These are phyloP conservation scores for Labeo calbasu DNA, from an alignment of 2,797 vertebrate genomes.

Conservation along the genomic window DNA sequence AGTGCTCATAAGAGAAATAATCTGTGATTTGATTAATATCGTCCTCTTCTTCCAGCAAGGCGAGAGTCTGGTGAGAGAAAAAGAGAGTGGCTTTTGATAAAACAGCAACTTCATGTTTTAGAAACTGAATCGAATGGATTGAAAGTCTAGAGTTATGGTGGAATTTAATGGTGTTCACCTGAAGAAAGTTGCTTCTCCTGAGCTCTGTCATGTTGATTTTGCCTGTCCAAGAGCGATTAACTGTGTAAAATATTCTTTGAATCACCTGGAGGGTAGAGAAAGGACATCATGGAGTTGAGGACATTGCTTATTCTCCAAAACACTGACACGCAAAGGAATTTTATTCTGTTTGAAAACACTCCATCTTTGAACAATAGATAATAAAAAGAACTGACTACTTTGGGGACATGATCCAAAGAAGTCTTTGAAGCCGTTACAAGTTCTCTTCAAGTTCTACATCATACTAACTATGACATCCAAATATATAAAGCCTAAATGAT, in stretches of 20 bases:
- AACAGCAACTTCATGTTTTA: neutral
- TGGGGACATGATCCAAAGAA: neutral
- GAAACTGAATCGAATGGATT: neutral
- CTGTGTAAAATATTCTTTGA: slow-evolving; percentile 98
- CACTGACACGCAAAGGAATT: neutral
- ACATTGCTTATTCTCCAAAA: neutral
- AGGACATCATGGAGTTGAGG: neutral
- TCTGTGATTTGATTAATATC: slow-evolving; percentile 99
- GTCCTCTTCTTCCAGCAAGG: slow-evolving; percentile 96
- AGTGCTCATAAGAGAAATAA: slow-evolving; percentile 99
- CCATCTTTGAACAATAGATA: slow-evolving; percentile 6
- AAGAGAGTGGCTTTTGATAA: neutral
- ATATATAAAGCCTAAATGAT: neutral
- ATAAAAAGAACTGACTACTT: neutral
- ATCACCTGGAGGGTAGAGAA: slow-evolving; percentile 83
- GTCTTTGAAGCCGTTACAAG: neutral
- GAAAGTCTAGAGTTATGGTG: slow-evolving; percentile 30
- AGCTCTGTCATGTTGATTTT: slow-evolving; percentile 92
- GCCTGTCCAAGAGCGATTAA: slow-evolving; percentile 98
- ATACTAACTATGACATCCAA: neutral
- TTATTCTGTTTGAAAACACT: slow-evolving; percentile 2
- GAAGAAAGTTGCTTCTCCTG: slow-evolving; percentile 97
- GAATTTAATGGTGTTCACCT: slow-evolving; percentile 74
- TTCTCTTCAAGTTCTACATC: neutral
- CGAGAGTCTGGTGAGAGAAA: slow-evolving; percentile 83